Evolutionary conservation across 2,888 invertebrate species (phyloP).

Genomic region (Eristalinus sepulchralis): DNA sequence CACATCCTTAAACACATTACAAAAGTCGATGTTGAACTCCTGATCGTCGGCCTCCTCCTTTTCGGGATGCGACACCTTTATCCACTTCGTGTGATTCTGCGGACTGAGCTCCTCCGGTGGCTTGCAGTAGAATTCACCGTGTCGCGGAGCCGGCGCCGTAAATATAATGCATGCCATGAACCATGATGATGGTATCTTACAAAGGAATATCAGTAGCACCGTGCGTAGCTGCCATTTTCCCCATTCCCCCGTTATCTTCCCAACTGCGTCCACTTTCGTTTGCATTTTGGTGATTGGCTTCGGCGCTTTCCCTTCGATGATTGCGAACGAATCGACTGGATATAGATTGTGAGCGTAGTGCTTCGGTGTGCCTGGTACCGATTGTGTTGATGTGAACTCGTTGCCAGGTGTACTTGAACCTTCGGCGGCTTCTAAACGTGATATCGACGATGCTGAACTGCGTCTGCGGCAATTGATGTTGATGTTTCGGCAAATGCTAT

Average conservation of each 20-base stretch:
- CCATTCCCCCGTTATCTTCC: conserved; percentile 80
- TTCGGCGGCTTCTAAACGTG: conserved; percentile 51
- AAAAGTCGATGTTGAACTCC: conserved; percentile 80
- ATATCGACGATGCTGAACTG: conserved; percentile 73
- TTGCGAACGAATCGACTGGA: conserved; percentile 77
- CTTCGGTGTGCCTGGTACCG: conserved; percentile 56
- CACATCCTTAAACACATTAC: conserved; percentile 80
- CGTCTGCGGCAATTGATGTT: conserved; percentile 73
- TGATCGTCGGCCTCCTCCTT: conserved; percentile 79
- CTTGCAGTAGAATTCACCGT: conserved; percentile 81
- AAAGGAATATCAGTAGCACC: conserved; percentile 80
- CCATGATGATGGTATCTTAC: conserved; percentile 82
- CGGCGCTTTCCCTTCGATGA: conserved; percentile 77
- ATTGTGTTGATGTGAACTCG: conserved; percentile 51
- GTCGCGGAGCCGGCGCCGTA: conserved; percentile 81
- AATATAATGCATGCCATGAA: conserved; percentile 82
- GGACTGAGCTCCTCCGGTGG: conserved; percentile 77
- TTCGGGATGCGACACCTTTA: conserved; percentile 80
- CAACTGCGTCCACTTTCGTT: conserved; percentile 80
- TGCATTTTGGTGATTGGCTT: conserved; percentile 76
- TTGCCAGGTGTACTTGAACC: conserved; percentile 34
- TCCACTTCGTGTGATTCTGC: conserved; percentile 79
- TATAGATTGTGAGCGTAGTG: conserved; percentile 75
- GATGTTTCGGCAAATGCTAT: conserved; percentile 29
- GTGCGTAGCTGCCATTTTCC: conserved; percentile 81